Evolutionary conservation across 2,888 invertebrate species (phyloP).

Genomic region (Cylloceria caligata): DNA sequence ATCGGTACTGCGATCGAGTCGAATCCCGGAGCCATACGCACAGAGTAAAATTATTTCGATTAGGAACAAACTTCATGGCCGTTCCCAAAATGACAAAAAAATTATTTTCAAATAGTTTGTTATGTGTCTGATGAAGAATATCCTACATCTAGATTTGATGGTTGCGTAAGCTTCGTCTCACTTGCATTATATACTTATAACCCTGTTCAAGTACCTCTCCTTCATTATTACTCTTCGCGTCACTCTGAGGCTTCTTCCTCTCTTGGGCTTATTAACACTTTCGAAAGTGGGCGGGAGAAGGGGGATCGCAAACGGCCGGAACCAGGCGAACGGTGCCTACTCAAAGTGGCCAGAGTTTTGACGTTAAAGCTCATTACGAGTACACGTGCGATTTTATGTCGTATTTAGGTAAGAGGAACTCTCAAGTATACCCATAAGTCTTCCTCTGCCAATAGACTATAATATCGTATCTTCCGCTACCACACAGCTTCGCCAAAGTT

Average conservation of each 20-base stretch:
- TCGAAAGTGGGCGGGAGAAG: conserved; percentile 15
- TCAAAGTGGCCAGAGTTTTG: conserved; percentile 41
- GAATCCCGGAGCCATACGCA: not conserved
- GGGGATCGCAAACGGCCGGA: not conserved
- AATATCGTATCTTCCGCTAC: not conserved
- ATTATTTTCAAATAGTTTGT: not conserved
- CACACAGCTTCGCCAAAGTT: conserved; percentile 16
- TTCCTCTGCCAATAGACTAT: conserved; percentile 10
- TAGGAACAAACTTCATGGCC: not conserved
- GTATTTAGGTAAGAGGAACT: conserved; percentile 21
- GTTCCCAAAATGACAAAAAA: not conserved
- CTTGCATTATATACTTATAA: not conserved
- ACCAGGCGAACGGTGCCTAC: not conserved
- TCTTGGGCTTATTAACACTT: conserved; percentile 39
- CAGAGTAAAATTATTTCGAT: not conserved
- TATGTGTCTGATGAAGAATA: not conserved
- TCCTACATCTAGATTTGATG: not conserved
- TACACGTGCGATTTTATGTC: conserved; percentile 60
- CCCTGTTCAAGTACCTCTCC: not conserved
- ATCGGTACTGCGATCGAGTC: not conserved
- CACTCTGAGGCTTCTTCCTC: conserved; percentile 3
- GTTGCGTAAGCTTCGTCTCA: not conserved
- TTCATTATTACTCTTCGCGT: conserved; percentile 36
- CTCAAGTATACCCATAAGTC: conserved; percentile 34
- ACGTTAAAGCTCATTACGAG: conserved; percentile 61